These are phyloP conservation scores for Strix occidentalis DNA, from an alignment of 2,797 vertebrate species.

Conservation along the genomic window DNA sequence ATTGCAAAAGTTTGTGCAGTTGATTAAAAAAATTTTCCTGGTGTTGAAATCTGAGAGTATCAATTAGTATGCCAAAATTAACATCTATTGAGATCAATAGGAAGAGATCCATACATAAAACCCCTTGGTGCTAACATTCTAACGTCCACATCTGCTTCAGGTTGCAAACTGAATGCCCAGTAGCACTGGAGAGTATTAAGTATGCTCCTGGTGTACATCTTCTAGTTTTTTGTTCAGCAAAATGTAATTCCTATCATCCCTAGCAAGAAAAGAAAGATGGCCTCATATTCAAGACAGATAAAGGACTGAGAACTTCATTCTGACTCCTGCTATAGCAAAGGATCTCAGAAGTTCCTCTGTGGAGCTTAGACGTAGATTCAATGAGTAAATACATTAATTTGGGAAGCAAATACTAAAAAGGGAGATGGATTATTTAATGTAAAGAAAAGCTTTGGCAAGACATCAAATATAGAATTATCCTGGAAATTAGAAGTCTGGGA, in stretches of 20 bases:
- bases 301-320: not conserved
- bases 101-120: not conserved
- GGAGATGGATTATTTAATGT: not conserved
- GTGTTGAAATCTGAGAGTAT: not conserved
- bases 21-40: not conserved
- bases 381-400: not conserved
- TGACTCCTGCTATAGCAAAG: not conserved
- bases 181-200: not conserved
- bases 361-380: not conserved
- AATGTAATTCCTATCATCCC: not conserved
- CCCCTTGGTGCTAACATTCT: not conserved
- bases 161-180: not conserved
- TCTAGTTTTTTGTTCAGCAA: not conserved
- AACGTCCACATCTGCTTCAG: not conserved
- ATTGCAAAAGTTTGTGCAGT: not conserved
- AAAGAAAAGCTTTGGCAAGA: too few relatives aligned
- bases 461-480: too few relatives aligned
- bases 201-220: not conserved
- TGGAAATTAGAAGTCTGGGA: too few relatives aligned
- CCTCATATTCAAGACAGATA: not conserved
- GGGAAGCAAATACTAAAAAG: not conserved
- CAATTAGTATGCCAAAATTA: not conserved
- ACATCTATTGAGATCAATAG: not conserved
- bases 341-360: not conserved
- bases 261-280: not conserved